A percentile compares a stretch with the other conserved stretches of the same genome.
phyloP scores from a whole-genome alignment of 2,113 vertebrate species.

The Hippocampus comes region DNA sequence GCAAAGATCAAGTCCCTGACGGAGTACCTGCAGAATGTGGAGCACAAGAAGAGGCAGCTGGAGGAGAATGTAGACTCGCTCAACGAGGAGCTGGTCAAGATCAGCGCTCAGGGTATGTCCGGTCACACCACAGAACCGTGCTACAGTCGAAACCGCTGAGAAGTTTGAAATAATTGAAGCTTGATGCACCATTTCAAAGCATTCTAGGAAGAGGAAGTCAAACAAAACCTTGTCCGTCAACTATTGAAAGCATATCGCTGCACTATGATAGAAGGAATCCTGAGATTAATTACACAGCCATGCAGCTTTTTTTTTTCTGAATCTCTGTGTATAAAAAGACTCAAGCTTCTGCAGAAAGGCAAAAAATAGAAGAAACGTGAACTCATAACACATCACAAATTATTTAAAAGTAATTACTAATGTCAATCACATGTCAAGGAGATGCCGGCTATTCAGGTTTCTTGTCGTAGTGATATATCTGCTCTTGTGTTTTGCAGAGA shows the following conservation, averaged over 20 bases:
- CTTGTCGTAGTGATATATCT: neutral
- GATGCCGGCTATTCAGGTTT: neutral
- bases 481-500: conserved; percentile 73
- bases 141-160: neutral
- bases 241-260: no score
- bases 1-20: conserved; percentile 96
- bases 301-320: neutral
- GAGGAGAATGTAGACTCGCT: conserved; percentile 94
- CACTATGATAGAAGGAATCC: neutral
- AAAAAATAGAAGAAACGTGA: neutral
- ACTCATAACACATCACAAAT: neutral
- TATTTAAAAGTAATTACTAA: neutral
- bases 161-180: neutral
- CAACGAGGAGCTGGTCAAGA: conserved; percentile 90
- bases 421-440: neutral
- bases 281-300: neutral
- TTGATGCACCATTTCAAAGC: neutral
- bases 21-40: conserved; percentile 94
- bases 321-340: neutral
- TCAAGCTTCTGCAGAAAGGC: neutral
- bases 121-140: neutral
- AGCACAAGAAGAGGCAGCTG: conserved; percentile 93
- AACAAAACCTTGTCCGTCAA: neutral
- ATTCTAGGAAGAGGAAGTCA: neutral
- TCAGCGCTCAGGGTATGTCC: conserved; percentile 85